A percentile compares a stretch with the other conserved stretches of the same genome.
Conservation (phyloP, 2,888 invertebrate genomes). For the Protophormia terraenovae region DNA sequence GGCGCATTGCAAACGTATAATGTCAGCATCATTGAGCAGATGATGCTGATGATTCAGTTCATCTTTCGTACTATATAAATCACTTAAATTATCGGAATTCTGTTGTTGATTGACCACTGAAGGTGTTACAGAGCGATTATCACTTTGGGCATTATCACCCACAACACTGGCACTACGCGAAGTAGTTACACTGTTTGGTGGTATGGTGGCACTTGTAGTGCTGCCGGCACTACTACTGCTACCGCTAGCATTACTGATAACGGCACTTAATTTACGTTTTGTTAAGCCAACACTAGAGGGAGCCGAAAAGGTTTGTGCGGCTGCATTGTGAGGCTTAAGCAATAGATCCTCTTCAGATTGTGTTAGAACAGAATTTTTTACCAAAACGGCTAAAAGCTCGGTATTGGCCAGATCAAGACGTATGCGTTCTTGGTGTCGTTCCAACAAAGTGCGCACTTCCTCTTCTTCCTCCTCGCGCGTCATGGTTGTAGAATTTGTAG, state of each 20-base stretch:
- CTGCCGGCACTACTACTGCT: conserved; percentile 69
- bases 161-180: conserved; percentile 78
- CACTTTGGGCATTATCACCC: conserved; percentile 76
- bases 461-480: conserved; percentile 80
- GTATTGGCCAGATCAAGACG: conserved; percentile 85
- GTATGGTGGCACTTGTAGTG: conserved; percentile 62
- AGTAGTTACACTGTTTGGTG: conserved; percentile 57
- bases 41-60: conserved; percentile 71
- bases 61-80: conserved; percentile 70
- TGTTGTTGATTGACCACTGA: conserved; percentile 67
- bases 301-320: conserved; percentile 70
- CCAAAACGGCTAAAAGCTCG: conserved; percentile 84
- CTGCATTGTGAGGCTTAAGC: conserved; percentile 73
- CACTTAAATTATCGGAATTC: conserved; percentile 60
- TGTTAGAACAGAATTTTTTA: conserved; percentile 85
- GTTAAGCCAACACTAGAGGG: conserved; percentile 75
- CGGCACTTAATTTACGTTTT: conserved; percentile 77
- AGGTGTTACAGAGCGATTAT: conserved; percentile 79
- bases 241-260: conserved; percentile 74
- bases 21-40: conserved; percentile 77
- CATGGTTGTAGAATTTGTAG: conserved; percentile 72
- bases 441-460: conserved; percentile 84
- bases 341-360: conserved; percentile 84
- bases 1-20: conserved; percentile 82
- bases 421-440: conserved; percentile 85